These are phyloP conservation scores for Drosophila persimilis DNA, from an alignment of 1,140 invertebrate genomes.

Conservation along the genomic window DNA sequence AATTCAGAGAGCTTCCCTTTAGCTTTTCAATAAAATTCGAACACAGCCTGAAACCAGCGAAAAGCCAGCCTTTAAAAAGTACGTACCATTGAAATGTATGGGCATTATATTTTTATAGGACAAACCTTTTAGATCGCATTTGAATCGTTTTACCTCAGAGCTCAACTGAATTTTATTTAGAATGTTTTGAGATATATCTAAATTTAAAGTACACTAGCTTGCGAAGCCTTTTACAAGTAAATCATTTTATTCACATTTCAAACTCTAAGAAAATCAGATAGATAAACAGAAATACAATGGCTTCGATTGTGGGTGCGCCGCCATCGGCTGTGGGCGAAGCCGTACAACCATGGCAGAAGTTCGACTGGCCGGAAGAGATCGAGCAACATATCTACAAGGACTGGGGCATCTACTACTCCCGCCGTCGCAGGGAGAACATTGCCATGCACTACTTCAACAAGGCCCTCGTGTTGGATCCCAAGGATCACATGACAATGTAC, in stretches of 20 bases:
- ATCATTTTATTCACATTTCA: too few species aligned
- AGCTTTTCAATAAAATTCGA: too few species aligned
- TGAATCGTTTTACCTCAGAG: not conserved
- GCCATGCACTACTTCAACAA: conserved; percentile 67
- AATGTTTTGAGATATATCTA: conserved; percentile 2
- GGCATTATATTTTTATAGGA: too few species aligned
- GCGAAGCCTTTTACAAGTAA: too few species aligned
- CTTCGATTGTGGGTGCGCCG: conserved; percentile 56
- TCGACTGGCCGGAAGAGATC: conserved; percentile 62
- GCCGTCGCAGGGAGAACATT: conserved; percentile 60
- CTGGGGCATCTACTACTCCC: conserved; percentile 73
- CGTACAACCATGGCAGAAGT: conserved; percentile 49
- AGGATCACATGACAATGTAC: conserved; percentile 62
- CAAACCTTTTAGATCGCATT: too few species aligned
- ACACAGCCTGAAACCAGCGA: too few species aligned
- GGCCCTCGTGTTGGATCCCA: conserved; percentile 49
- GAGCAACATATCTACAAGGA: conserved; percentile 66
- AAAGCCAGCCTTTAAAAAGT: too few species aligned
- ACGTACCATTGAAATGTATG: too few species aligned
- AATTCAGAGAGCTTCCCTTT: too few species aligned
- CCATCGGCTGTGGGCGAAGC: conserved; percentile 8
- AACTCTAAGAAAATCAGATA: too few species aligned
- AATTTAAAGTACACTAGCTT: not conserved
- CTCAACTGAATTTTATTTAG: too few species aligned
- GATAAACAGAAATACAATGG: conserved; percentile 25